These are phyloP conservation scores for Folsomia candida DNA, from an alignment of 2,888 invertebrate genomes.

Conservation along the genomic window DNA sequence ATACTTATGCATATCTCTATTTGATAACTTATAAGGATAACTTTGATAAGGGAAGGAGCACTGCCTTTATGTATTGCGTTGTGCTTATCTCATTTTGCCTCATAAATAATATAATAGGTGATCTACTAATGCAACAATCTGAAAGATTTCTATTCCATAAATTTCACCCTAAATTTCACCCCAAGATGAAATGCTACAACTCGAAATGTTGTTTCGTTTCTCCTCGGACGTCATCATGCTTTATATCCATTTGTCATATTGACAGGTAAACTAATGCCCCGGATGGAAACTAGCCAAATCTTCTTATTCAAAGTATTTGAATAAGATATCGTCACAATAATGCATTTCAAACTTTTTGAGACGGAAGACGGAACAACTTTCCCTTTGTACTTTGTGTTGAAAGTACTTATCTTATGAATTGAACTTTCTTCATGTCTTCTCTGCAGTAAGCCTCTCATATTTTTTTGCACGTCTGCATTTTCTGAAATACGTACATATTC, in stretches of 20 bases:
- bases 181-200: neutral
- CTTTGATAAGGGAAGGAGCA: too few species aligned
- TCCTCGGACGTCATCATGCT: conserved; percentile 6
- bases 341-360: neutral
- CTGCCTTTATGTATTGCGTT: too few species aligned
- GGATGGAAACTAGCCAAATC: neutral
- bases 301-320: conserved; percentile 10
- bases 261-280: conserved; percentile 11
- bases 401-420: too few species aligned
- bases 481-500: too few species aligned
- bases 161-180: neutral
- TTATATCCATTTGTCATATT: conserved; percentile 17
- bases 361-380: neutral
- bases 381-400: neutral
- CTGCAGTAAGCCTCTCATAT: too few species aligned
- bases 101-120: neutral
- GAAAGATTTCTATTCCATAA: neutral
- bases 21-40: too few species aligned
- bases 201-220: neutral
- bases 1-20: too few species aligned
- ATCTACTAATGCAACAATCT: neutral
- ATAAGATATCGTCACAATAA: conserved; percentile 12
- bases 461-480: too few species aligned
- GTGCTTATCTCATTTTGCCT: too few species aligned
- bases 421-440: too few species aligned